These are phyloP conservation scores for Pipistrellus kuhlii DNA, from an alignment of 2,797 vertebrate species.

Conservation along the genomic window DNA sequence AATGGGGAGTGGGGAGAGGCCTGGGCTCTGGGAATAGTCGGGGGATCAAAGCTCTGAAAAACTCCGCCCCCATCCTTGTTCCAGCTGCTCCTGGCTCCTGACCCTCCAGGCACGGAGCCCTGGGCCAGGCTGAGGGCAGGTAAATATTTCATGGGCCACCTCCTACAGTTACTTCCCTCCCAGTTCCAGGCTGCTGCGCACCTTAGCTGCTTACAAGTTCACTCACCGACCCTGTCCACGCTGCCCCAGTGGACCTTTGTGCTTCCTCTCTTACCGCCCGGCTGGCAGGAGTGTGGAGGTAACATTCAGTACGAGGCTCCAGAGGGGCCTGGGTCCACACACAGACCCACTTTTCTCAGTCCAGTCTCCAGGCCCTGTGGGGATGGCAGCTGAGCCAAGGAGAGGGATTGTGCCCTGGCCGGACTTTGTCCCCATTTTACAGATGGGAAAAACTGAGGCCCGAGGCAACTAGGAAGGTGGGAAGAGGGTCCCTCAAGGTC, in stretches of 20 bases:
- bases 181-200: not conserved
- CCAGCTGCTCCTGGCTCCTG: not conserved
- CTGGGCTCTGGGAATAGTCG: not conserved
- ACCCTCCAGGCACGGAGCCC: not conserved
- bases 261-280: not conserved
- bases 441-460: not conserved
- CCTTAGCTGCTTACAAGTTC: not conserved
- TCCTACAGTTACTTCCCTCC: not conserved
- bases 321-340: not conserved
- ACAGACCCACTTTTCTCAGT: not conserved
- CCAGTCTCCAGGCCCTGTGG: not conserved
- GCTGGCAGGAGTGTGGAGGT: not conserved
- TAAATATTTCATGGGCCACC: not conserved
- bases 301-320: not conserved
- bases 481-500: not conserved
- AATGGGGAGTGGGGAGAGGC: not conserved
- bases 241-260: not conserved
- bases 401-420: too few relatives aligned
- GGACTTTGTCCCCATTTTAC: not conserved
- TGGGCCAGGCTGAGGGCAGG: not conserved
- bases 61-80: not conserved
- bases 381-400: not conserved
- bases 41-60: not conserved
- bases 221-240: not conserved
- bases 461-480: not conserved